Percentiles rank a stretch among this genome's conserved stretches.
Conservation (phyloP, 2,888 invertebrate genomes). For the Hybos culiciformis region DNA sequence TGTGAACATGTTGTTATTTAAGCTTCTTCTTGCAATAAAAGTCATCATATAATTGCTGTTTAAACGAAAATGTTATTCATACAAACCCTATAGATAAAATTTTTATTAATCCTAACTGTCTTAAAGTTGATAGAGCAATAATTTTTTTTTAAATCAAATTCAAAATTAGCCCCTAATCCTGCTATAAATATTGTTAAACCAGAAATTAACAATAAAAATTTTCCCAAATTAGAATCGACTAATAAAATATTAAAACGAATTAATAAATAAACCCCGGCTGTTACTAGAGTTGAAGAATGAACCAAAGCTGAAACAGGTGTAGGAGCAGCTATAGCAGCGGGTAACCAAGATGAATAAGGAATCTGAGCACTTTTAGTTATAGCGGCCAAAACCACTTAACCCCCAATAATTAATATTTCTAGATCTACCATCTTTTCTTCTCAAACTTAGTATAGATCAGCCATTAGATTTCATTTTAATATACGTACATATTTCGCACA, state of each 20-base stretch:
- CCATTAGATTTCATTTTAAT: no score
- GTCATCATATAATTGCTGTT: no score
- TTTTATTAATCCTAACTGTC: constrained; percentile 58
- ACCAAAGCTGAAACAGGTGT: constrained; percentile 62
- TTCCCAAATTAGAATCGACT: constrained; percentile 31
- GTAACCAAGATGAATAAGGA: constrained; percentile 65
- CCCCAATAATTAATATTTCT: constrained; percentile 34
- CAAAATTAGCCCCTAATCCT: constrained; percentile 46
- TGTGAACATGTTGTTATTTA: no score
- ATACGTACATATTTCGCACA: no score
- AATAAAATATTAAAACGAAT: constrained; percentile 51
- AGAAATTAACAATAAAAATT: constrained; percentile 41
- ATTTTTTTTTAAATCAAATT: constrained; percentile 62
- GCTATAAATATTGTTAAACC: constrained; percentile 47
- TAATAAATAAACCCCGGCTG: constrained; percentile 58
- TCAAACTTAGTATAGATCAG: no score
- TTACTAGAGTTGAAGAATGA: constrained; percentile 67
- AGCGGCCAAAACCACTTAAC: constrained; percentile 41
- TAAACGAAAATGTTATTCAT: no score
- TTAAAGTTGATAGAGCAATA: constrained; percentile 64
- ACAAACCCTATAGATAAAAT: constrained; percentile 43
- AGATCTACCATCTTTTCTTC: no score
- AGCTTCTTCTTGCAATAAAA: no score
- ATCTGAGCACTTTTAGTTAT: constrained; percentile 46
- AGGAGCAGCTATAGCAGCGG: constrained; percentile 59